Evolutionary conservation across 2,113 vertebrate species (phyloP), one percentile per base, ranked within the genome.

Genomic region (Monopterus albus): DNA sequence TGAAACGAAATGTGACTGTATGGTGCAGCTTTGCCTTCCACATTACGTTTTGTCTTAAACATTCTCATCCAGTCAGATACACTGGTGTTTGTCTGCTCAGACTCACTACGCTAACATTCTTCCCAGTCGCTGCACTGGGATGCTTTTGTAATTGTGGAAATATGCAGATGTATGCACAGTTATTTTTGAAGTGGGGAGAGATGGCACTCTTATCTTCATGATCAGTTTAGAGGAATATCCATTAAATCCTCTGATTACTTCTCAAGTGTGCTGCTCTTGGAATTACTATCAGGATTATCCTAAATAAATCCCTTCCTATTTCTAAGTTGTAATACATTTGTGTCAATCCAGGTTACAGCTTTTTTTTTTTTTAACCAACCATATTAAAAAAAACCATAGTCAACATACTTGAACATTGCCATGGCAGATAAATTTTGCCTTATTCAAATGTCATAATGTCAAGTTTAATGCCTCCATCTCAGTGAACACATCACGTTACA

Each of bases 141-240:
- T 47, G n/a, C 7, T 33, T 5, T 43, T 23, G 7, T 66, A 21
- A 59, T 55, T 38, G 68, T 59, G 42, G 7, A 79, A 58, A 67
- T 40, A 40, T 77, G 47, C n/a, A 57, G 46, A 63, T 39, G 9
- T 28, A 4, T 75, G 33, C n/a, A n/a, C 52, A 42, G 28, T 35
- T 49, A 17, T 17, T 43, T 36, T 56, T 14, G 17, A n/a, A 42
- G 33, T 35, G 8, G 26, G 47, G 53, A 31, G 29, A 7, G 8
- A 6, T 31, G 29, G 8, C 8, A 6, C 5, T 31, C 29, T 7
- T 7, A 5, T 31, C 8, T 31, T 1, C 29, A 5, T 31, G 5
- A 5, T 6, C 8, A 47, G 31, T 68, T 46, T 40, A 39, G 6
- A 59, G 39, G 12, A 3, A 52, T 26, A 28, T 65, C 35, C 25